Percentiles rank a stretch among this genome's conserved stretches.
Conservation (phyloP, 1,140 invertebrate species). For the Bombus vancouverensis region DNA sequence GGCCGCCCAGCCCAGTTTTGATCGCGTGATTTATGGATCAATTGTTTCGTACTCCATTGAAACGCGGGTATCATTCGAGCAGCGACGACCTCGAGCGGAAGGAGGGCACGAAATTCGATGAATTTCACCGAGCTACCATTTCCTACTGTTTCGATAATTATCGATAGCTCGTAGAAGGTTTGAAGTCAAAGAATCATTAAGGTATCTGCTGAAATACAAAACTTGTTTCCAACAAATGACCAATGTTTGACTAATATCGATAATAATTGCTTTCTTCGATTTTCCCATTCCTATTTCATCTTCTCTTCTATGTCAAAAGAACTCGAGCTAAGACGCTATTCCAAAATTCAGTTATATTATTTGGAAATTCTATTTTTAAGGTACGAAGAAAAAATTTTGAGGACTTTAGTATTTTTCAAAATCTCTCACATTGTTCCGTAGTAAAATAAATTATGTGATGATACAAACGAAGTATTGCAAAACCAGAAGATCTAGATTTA, state of each 20-base stretch:
- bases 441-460: background rate
- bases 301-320: background rate
- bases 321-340: background rate
- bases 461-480: background rate
- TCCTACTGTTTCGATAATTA: background rate
- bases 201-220: background rate
- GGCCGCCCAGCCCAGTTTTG: background rate
- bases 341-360: background rate
- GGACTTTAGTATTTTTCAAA: background rate
- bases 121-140: background rate
- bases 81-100: background rate
- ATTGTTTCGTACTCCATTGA: slow-evolving; percentile 41
- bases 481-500: background rate
- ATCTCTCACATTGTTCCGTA: background rate
- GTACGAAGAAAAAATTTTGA: too few relatives aligned
- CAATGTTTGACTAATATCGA: background rate
- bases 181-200: background rate
- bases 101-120: background rate
- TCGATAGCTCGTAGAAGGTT: background rate
- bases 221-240: background rate
- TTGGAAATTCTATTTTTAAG: background rate
- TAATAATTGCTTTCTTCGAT: background rate
- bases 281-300: background rate
- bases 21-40: slow-evolving; percentile 51
- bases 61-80: slow-evolving; percentile 13